Evolutionary conservation across 1,140 invertebrate genomes (phyloP), one percentile per base, ranked within the genome.

Genomic region (Caenorhabditis elegans): DNA sequence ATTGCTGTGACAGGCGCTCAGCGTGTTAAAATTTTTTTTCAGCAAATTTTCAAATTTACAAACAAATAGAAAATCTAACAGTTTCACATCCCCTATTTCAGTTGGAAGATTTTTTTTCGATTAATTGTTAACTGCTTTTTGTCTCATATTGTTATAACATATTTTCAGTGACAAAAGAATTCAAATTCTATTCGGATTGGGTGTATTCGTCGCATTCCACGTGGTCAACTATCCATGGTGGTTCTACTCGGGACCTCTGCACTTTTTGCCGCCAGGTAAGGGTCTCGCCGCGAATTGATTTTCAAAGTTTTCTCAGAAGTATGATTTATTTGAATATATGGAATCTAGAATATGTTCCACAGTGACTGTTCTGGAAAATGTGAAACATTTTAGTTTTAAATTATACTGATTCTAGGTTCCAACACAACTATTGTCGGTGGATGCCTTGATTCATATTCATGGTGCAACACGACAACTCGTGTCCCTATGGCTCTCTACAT

Each of bases 141-240:
- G n/a, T n/a, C n/a, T n/a, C n/a, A n/a, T n/a, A n/a, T n/a, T n/a
- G n/a, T n/a, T n/a, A n/a, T n/a, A n/a, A n/a, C n/a, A 34, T 19
- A 0, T 22, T 76, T 81, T 76, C 75, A 81, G 80, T 48, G 82
- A 84, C 53, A 84, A 78, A 48, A 4, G 83, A 34, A 80, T 79
- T 15, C 75, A 81, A 46, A 84, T 84, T 31, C 36, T 84, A 4
- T 84, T 84, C 55, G 83, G 75, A n/a, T 28, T 84, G 76, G 31
- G 11, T 19, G 48, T 84, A 6, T 84, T 84, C 53, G 46, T 78
- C 0, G 47, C 77, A 17, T 84, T 85, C 77, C 83, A 84, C 48
- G 17, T 84, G 13, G 51, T 84, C 43, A 84, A 83, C 48, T 80
- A 76, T 28, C 83, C 83, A 24, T 84, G 82, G 82, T 75, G 83